These are phyloP conservation scores for Homalodisca vitripennis DNA, from an alignment of 1,140 invertebrate genomes.

Conservation along the genomic window DNA sequence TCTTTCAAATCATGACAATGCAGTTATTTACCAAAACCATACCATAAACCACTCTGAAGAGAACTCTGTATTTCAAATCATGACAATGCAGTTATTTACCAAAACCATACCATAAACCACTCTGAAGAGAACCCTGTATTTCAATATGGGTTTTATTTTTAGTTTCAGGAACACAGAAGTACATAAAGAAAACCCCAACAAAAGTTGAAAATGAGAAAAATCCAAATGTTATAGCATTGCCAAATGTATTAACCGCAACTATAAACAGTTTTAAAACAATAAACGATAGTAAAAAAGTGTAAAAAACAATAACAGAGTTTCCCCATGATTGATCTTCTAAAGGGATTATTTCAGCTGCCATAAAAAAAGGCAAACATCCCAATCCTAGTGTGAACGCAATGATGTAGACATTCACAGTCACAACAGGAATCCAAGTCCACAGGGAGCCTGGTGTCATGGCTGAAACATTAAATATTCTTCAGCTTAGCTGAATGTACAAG, in stretches of 20 bases:
- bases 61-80: neutral
- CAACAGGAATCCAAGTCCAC: conserved; percentile 46
- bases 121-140: neutral
- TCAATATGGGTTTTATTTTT: conserved; percentile 69
- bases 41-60: neutral
- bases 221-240: conserved; percentile 74
- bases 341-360: conserved; percentile 67
- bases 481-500: no score
- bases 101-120: neutral
- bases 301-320: conserved; percentile 51
- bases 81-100: no score
- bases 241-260: conserved; percentile 54
- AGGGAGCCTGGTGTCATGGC: neutral
- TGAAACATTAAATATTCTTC: no score
- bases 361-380: conserved; percentile 70
- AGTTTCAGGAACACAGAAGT: conserved; percentile 84
- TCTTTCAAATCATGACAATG: no score
- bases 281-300: conserved; percentile 54
- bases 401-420: conserved; percentile 53
- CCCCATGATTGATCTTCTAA: conserved; percentile 59
- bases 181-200: conserved; percentile 67
- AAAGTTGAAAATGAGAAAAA: conserved; percentile 75
- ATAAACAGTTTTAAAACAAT: conserved; percentile 54
- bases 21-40: no score
- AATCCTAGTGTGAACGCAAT: conserved; percentile 54